phyloP scores from a whole-genome alignment of 2,888 invertebrate species.

The Lathronympha strigana region DNA sequence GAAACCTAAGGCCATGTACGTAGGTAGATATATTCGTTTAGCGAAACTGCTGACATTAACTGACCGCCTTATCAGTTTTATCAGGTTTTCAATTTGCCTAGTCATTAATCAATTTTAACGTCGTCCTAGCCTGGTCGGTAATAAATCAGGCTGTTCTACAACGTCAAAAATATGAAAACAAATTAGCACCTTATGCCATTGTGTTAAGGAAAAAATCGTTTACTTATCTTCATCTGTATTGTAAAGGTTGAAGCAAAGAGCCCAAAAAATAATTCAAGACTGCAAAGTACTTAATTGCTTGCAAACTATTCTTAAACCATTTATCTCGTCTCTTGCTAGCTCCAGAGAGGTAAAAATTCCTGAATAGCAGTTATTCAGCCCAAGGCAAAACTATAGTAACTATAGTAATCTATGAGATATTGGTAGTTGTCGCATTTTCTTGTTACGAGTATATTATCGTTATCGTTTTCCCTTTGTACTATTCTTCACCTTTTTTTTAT shows the following conservation, averaged over 20 bases:
- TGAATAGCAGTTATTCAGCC: too few species aligned
- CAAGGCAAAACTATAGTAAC: too few species aligned
- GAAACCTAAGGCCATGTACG: neutral
- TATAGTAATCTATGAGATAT: too few species aligned
- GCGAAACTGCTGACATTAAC: conserved; percentile 1
- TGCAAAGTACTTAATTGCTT: conserved; percentile 13
- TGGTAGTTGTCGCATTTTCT: too few species aligned
- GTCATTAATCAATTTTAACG: conserved; percentile 16
- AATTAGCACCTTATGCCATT: too few species aligned
- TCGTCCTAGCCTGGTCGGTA: neutral
- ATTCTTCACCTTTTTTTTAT: too few species aligned
- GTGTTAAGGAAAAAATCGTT: neutral
- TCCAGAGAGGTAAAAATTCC: too few species aligned
- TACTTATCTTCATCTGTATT: neutral
- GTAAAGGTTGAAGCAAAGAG: conserved; percentile 16
- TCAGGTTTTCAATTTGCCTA: conserved; percentile 10
- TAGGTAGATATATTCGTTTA: neutral
- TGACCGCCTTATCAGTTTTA: conserved; percentile 7
- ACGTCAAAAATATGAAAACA: neutral
- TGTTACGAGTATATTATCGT: too few species aligned
- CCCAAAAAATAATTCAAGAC: conserved; percentile 3
- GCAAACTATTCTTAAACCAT: neutral
- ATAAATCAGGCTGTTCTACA: conserved; percentile 4
- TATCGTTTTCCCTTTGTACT: too few species aligned
- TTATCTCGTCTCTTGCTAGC: neutral